Base-by-base conservation (phyloP, 2,888 invertebrate genomes). In the Ypsolopha scabrella region DNA sequence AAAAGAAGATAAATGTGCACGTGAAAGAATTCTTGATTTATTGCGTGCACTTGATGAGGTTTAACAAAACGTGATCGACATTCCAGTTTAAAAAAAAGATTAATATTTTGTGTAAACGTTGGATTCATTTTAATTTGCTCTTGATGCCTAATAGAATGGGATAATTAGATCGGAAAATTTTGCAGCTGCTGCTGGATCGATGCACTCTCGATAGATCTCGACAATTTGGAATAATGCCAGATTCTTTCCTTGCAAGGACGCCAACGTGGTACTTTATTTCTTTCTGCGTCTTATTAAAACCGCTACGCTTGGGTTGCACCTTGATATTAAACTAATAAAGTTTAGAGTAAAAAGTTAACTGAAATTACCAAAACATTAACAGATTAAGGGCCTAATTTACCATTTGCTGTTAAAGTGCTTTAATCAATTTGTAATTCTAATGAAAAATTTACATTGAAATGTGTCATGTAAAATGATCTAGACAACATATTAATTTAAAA, bases 131-230 rank as follows among this genome's bases (percentile, higher is more conserved):
- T 7, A 43, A 43, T 43, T 43, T 13, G 14, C 43, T 24, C 24
- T 24, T 24, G 4, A 24, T 24, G 24, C 2, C 4, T 11, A 39
- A 11, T 39, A 11, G 39, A 10, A 39, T 39, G 10, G 39, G 1
- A 11, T 39, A 39, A 39, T 39, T 70, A 68, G 66, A 66, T 68
- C 62, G 61, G 62, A 58, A 59, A 57, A 57, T 53, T 61, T 59
- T 57, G 65, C 58, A 62, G 62, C 63, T 54, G 60, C 59, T 61
- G 60, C 64, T 58, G 58, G 63, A 71, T 68, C 66, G 64, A 71
- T 75, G 76, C 75, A 78, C 70, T 79, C 79, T 72, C 59, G 65
- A 76, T 80, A 78, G 66, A 75, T 74, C 65, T 63, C 63, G 66
- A 68, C 60, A 62, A 67, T 64, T 75, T 82, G 82, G 80, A 71